phyloP scores from a whole-genome alignment of 2,888 invertebrate genomes.

The Myathropa florea region DNA sequence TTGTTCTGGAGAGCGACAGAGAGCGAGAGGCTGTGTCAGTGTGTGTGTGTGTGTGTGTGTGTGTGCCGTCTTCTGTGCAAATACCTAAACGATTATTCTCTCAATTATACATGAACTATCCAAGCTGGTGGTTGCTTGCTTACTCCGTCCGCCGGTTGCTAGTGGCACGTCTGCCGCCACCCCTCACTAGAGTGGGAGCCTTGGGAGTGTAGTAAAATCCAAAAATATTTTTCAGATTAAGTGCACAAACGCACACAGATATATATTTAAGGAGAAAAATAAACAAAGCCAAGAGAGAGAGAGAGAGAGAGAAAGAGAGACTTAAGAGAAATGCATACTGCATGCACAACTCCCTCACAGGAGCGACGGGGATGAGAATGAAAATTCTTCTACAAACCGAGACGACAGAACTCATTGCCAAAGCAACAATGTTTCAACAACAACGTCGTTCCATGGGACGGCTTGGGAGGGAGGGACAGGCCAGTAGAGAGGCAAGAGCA shows the following conservation, averaged over 20 bases:
- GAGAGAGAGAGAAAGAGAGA: conserved; percentile 1
- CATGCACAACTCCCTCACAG: not conserved
- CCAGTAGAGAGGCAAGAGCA: not conserved
- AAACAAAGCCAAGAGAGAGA: not conserved
- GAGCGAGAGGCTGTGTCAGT: not conserved
- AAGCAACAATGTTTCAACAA: conserved; percentile 69
- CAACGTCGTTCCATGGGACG: not conserved
- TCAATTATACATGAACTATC: conserved; percentile 66
- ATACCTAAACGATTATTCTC: conserved; percentile 66
- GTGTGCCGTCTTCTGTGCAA: conserved; percentile 30
- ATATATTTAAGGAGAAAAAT: not conserved
- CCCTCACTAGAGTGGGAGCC: not conserved
- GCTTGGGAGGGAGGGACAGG: not conserved
- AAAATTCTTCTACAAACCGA: conserved; percentile 35
- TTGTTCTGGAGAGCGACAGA: not conserved
- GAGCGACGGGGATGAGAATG: not conserved
- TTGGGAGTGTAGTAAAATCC: conserved; percentile 40
- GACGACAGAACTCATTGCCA: conserved; percentile 62
- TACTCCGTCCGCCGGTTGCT: not conserved
- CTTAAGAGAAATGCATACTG: not conserved
- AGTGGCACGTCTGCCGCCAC: not conserved
- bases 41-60: not conserved
- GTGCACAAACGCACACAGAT: conserved; percentile 2
- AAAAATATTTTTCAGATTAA: conserved; percentile 51
- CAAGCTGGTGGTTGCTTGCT: conserved; percentile 20